phyloP scores from a whole-genome alignment of 2,888 invertebrate species.

The Notodonta ziczac region DNA sequence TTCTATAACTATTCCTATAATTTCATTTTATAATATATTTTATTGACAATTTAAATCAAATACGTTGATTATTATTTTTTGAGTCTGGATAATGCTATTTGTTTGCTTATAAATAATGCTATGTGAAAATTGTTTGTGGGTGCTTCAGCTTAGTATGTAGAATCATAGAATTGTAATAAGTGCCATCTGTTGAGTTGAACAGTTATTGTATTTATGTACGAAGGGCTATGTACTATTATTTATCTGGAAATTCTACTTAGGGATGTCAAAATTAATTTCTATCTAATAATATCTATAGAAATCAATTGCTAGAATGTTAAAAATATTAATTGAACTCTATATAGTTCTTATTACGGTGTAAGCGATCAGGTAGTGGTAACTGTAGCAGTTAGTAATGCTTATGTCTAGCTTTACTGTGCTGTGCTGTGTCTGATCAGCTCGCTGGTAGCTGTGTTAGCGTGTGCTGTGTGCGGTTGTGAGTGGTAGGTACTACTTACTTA shows the following conservation, averaged over 20 bases:
- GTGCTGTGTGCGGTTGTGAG: neutral
- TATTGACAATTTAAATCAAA: too few relatives aligned
- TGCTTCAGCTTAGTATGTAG: neutral
- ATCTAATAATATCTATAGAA: too few relatives aligned
- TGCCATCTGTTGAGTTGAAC: neutral
- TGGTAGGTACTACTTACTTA: constrained; percentile 48
- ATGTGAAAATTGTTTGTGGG: neutral
- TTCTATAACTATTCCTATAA: too few relatives aligned
- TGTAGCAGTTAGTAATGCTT: constrained; percentile 30
- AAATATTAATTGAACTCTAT: too few relatives aligned
- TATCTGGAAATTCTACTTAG: too few relatives aligned
- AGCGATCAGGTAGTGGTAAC: constrained; percentile 9
- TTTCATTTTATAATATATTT: too few relatives aligned
- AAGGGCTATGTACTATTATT: too few relatives aligned
- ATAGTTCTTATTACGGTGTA: neutral
- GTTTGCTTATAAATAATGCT: neutral
- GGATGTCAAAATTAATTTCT: too few relatives aligned
- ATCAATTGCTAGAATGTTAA: too few relatives aligned
- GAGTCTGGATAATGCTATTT: neutral
- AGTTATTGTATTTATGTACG: neutral
- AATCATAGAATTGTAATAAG: neutral
- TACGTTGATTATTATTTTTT: too few relatives aligned
- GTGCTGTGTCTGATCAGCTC: constrained; percentile 26
- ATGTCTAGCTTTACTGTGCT: constrained; percentile 18
- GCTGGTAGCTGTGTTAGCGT: constrained; percentile 35